These are phyloP conservation scores for Megalopta genalis DNA, from an alignment of 1,140 invertebrate species.

Conservation along the genomic window DNA sequence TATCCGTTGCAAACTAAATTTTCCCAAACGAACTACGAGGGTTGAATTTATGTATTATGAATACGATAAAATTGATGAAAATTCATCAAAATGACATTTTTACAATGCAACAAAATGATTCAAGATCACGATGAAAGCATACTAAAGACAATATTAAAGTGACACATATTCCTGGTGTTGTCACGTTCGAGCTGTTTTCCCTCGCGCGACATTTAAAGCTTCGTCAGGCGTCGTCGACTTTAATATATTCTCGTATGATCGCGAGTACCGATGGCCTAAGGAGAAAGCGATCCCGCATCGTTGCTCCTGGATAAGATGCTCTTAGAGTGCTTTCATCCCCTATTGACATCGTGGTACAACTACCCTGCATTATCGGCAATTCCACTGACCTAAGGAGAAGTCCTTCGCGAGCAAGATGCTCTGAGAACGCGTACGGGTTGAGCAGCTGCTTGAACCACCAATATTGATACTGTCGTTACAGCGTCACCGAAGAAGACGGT, in stretches of 20 bases:
- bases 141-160: no score
- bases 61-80: no score
- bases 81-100: no score
- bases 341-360: constrained; percentile 39
- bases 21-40: no score
- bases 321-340: constrained; percentile 38
- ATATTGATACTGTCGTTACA: constrained; percentile 39
- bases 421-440: constrained; percentile 71
- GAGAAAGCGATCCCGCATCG: constrained; percentile 23
- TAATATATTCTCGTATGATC: constrained; percentile 26
- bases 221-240: constrained; percentile 7
- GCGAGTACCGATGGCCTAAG: constrained; percentile 33
- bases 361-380: constrained; percentile 49
- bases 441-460: constrained; percentile 67
- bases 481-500: neutral
- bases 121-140: no score
- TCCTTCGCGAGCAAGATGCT: constrained; percentile 54
- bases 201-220: neutral
- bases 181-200: neutral
- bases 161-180: neutral
- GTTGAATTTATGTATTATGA: no score
- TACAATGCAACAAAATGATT: no score
- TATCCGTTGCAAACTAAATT: no score
- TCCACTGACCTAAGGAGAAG: constrained; percentile 42
- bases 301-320: constrained; percentile 44